A percentile compares a stretch with the other conserved stretches of the same genome.
Evolutionary conservation across 2,888 invertebrate genomes (phyloP).

Genomic region (Folsomia candida): DNA sequence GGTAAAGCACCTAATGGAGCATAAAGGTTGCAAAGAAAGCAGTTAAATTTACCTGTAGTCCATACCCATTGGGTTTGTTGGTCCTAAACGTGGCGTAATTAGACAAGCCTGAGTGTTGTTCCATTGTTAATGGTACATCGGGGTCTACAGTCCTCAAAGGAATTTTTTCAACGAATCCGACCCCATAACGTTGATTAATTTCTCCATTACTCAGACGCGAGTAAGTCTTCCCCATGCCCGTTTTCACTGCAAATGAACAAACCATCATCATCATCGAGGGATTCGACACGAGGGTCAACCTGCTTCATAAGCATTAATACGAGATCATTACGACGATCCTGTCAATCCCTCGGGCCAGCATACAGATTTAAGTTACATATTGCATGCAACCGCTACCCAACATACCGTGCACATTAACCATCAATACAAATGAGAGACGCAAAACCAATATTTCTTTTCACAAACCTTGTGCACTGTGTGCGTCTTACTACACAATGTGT

Average conservation of each 20-base stretch:
- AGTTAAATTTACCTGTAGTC: slow-evolving; percentile 48
- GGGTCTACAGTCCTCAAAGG: slow-evolving; percentile 42
- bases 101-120: slow-evolving; percentile 39
- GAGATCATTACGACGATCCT: slow-evolving; percentile 28
- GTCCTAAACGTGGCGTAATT: slow-evolving; percentile 51
- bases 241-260: slow-evolving; percentile 35
- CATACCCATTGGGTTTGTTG: slow-evolving; percentile 50
- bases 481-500: too few relatives aligned
- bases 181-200: slow-evolving; percentile 50
- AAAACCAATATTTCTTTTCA: too few relatives aligned
- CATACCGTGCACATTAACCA: too few relatives aligned
- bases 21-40: too few relatives aligned
- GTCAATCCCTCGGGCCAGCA: slow-evolving; percentile 23
- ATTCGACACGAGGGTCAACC: slow-evolving; percentile 17
- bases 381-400: background rate
- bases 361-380: slow-evolving; percentile 17
- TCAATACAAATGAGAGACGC: too few relatives aligned
- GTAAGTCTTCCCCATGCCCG: slow-evolving; percentile 47
- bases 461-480: too few relatives aligned
- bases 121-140: slow-evolving; percentile 46
- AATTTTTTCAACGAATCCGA: slow-evolving; percentile 45
- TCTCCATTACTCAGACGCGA: slow-evolving; percentile 51
- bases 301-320: slow-evolving; percentile 10
- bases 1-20: background rate
- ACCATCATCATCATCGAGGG: slow-evolving; percentile 7